Percentiles rank a stretch among this genome's conserved stretches.
These are phyloP conservation scores for Tiaroga cobitis DNA, from an alignment of 2,797 vertebrate genomes.

Conservation along the genomic window DNA sequence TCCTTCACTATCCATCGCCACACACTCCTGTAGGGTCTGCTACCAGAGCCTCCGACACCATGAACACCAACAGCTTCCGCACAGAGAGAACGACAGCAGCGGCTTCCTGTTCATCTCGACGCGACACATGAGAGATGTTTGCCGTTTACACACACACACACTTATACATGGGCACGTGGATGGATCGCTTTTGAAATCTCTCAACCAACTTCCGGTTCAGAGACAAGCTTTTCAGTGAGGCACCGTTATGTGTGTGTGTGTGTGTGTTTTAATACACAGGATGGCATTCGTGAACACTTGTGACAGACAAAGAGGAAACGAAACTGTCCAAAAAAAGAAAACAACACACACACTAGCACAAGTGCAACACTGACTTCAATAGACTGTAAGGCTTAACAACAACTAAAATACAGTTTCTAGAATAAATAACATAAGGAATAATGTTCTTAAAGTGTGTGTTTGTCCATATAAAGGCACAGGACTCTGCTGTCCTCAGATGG, in stretches of 20 bases:
- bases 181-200: constrained; percentile 71
- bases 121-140: constrained; percentile 6
- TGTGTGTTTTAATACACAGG: background rate
- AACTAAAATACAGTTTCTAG: background rate
- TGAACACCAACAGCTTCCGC: constrained; percentile 33
- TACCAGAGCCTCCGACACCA: background rate
- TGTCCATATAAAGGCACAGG: constrained; percentile 10
- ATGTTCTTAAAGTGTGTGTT: background rate
- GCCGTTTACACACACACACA: constrained; percentile 37
- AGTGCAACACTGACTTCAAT: background rate
- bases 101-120: constrained; percentile 48
- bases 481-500: background rate
- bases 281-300: background rate
- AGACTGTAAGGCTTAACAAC: background rate
- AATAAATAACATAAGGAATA: background rate
- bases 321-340: background rate
- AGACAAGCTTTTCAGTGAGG: background rate
- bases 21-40: background rate
- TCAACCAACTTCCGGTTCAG: constrained; percentile 49
- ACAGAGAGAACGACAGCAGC: constrained; percentile 16
- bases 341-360: background rate
- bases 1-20: constrained; percentile 53
- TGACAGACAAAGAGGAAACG: constrained; percentile 17
- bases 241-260: background rate
- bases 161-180: constrained; percentile 70